Evolutionary conservation across 2,113 vertebrate genomes (phyloP).

Genomic region (Procapra przewalskii): DNA sequence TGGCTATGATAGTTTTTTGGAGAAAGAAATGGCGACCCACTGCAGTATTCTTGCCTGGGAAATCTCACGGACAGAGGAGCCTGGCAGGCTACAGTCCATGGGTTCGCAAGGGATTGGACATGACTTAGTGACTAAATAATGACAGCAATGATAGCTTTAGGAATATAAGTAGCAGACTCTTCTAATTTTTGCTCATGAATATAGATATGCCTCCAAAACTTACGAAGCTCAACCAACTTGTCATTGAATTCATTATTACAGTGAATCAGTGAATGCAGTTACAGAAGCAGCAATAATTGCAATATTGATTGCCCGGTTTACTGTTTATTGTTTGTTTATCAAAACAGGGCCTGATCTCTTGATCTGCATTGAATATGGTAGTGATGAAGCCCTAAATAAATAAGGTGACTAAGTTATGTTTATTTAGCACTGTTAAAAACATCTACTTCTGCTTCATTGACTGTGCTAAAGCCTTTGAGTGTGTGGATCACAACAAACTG

Average conservation of each 20-base stretch:
- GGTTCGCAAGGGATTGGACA: neutral
- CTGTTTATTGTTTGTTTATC: neutral
- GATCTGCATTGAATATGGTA: neutral
- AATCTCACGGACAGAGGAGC: neutral
- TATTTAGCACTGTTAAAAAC: neutral
- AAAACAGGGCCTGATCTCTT: neutral
- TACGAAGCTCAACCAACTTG: conserved; percentile 56
- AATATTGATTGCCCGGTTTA: neutral
- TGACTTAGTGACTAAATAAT: neutral
- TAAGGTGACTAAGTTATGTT: neutral
- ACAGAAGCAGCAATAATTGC: neutral
- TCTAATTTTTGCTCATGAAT: conserved; percentile 46
- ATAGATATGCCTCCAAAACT: conserved; percentile 47
- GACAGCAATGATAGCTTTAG: neutral
- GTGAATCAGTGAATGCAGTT: conserved; percentile 29
- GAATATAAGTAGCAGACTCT: conserved; percentile 22
- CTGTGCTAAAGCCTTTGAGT: neutral
- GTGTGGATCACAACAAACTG: neutral
- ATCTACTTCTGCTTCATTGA: neutral
- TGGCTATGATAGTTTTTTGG: neutral
- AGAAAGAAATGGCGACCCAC: neutral
- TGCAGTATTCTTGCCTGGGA: neutral
- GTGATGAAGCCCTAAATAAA: neutral
- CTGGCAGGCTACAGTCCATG: neutral
- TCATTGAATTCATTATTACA: conserved; percentile 53